Percentiles rank a stretch among this genome's conserved stretches.
Conservation (phyloP, 2,888 invertebrate species). For the Leucoptera coffeella region DNA sequence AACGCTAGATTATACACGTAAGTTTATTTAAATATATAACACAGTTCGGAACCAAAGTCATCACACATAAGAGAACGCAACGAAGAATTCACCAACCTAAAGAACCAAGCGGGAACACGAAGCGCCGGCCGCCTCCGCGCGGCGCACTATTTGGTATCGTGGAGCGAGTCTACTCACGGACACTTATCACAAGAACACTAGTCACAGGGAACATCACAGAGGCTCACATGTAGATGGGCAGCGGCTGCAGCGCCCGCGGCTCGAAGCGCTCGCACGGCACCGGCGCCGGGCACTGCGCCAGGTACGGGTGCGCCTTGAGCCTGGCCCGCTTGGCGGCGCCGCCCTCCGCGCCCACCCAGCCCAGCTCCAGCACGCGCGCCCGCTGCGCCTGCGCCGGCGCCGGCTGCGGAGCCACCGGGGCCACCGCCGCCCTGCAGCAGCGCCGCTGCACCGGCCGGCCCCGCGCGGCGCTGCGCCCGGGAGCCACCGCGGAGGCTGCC, state of each 20-base stretch:
- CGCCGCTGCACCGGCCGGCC: conserved; percentile 11
- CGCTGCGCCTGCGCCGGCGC: conserved; percentile 14
- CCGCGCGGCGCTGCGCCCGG: conserved; percentile 11
- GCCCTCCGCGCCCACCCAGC: conserved; percentile 13
- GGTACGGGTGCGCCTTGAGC: conserved; percentile 7
- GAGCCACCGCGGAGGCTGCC: conserved; percentile 12
- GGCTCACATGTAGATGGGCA: conserved; percentile 14
- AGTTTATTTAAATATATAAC: too few relatives aligned
- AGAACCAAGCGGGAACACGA: too few relatives aligned
- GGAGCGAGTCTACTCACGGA: conserved; percentile 7
- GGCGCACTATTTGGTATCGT: conserved; percentile 42
- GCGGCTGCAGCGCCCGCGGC: conserved; percentile 15
- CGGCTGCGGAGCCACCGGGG: conserved; percentile 15
- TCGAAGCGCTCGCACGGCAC: conserved; percentile 17
- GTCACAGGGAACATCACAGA: conserved; percentile 27
- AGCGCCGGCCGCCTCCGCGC: conserved; percentile 41
- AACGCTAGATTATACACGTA: too few relatives aligned
- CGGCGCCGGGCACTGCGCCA: conserved; percentile 21
- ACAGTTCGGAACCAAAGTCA: too few relatives aligned
- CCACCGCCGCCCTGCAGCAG: conserved; percentile 13
- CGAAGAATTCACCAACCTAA: conserved; percentile 41
- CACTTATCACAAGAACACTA: conserved; percentile 32
- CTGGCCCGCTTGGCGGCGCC: conserved; percentile 35
- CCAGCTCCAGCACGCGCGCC: conserved; percentile 8
- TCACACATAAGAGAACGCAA: conserved; percentile 48